These are phyloP conservation scores for Sorex fumeus DNA, from an alignment of 2,113 vertebrate species.

Conservation along the genomic window DNA sequence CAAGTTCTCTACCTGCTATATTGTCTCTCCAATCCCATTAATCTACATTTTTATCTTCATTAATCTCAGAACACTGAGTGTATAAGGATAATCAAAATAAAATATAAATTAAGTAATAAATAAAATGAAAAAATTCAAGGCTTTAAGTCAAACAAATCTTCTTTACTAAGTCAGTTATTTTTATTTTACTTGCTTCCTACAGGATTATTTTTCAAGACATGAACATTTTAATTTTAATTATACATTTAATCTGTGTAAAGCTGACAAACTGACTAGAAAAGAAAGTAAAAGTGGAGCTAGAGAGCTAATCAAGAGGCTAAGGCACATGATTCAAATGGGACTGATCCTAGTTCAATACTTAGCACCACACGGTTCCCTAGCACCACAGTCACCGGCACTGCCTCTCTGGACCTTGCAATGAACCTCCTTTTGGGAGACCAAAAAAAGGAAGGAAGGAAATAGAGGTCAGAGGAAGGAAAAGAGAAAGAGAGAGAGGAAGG, in stretches of 20 bases:
- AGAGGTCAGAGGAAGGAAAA: no score
- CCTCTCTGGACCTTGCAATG: no score
- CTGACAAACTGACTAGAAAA: slow-evolving; percentile 45
- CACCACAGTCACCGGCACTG: no score
- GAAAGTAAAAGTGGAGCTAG: slow-evolving; percentile 30
- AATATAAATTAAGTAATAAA: neutral
- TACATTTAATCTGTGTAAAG: neutral
- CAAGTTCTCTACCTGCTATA: no score
- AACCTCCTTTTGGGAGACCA: no score
- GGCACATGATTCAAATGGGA: no score
- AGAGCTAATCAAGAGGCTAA: neutral
- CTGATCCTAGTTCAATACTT: no score
- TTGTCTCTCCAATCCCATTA: neutral
- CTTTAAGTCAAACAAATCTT: slow-evolving; percentile 62
- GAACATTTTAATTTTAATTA: neutral
- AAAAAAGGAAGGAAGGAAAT: no score
- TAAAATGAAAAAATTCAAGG: slow-evolving; percentile 32
- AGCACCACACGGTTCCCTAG: no score
- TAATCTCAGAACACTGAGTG: slow-evolving; percentile 28
- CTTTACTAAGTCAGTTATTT: slow-evolving; percentile 54
- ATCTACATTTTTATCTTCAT: slow-evolving; percentile 5
- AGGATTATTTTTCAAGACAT: neutral
- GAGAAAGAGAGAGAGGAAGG: no score
- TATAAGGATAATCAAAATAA: slow-evolving; percentile 7
- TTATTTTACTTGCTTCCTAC: slow-evolving; percentile 24